These are phyloP conservation scores for Oceanites oceanicus DNA, from an alignment of 2,113 vertebrate genomes.

Conservation along the genomic window DNA sequence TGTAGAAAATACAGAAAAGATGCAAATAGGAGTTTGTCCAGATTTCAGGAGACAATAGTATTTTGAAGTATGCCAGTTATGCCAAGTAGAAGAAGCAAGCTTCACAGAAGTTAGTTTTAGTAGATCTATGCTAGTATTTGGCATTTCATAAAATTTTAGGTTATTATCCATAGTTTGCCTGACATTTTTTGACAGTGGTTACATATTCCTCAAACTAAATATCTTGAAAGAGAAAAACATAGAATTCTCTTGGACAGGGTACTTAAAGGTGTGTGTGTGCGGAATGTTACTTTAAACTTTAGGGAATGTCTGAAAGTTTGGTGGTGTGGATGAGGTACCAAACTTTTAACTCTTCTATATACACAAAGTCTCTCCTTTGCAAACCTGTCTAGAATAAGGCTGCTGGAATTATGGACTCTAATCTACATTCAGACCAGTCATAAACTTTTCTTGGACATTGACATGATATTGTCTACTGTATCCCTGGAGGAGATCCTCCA, in stretches of 20 bases:
- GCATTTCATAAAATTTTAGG: not conserved
- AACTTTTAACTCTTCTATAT: not conserved
- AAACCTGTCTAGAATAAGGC: not conserved
- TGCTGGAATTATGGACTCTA: not conserved
- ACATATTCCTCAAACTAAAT: not conserved
- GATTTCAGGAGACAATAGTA: not conserved
- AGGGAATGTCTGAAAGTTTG: not conserved
- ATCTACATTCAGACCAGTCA: not conserved
- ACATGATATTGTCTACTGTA: not conserved
- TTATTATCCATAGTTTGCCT: not conserved
- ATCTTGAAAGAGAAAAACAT: not conserved
- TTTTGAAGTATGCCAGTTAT: not conserved
- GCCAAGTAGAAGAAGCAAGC: not conserved
- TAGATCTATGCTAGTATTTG: not conserved
- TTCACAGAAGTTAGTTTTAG: not conserved
- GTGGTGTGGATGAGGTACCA: not conserved
- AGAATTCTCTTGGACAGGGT: not conserved
- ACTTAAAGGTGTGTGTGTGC: rapidly evolving
- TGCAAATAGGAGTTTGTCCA: not conserved
- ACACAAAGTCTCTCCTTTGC: not conserved
- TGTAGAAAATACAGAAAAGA: not conserved
- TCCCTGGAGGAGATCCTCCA: not conserved
- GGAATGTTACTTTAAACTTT: not conserved
- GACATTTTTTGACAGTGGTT: not conserved
- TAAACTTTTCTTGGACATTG: not conserved